Evolutionary conservation across 2,797 vertebrate genomes (phyloP).

Genomic region (Cynopterus sphinx): DNA sequence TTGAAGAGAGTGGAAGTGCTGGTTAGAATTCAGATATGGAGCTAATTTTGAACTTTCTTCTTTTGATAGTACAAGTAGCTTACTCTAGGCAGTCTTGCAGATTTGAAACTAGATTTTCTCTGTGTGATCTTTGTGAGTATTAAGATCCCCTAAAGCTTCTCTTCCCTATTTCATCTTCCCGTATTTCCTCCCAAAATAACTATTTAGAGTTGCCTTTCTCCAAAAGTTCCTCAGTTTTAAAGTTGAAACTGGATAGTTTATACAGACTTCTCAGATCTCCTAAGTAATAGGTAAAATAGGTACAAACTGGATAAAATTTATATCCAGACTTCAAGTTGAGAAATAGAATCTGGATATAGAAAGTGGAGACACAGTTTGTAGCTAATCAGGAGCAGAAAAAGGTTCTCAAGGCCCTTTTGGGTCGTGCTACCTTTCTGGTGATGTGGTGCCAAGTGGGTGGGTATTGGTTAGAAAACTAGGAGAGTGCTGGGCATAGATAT

Average conservation of each 20-base stretch:
- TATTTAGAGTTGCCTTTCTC: neutral
- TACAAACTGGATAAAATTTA: neutral
- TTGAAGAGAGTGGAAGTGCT: neutral
- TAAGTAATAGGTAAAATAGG: neutral
- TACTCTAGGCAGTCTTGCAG: neutral
- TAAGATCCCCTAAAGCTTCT: neutral
- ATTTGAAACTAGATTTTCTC: conserved; percentile 17
- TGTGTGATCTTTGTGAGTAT: neutral
- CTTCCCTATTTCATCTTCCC: neutral
- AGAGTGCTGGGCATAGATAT: neutral
- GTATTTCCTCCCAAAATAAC: neutral
- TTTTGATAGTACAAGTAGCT: neutral
- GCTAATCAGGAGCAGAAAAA: neutral
- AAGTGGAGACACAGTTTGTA: neutral
- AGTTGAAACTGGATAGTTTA: neutral
- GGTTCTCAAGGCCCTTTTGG: neutral
- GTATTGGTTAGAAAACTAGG: neutral
- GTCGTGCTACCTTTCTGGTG: neutral
- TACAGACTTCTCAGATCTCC: neutral
- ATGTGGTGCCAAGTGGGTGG: neutral
- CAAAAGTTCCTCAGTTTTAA: neutral
- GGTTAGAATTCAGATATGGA: neutral
- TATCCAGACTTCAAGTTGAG: neutral
- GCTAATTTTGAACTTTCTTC: neutral
- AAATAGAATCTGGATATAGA: neutral